Conservation (phyloP, 1,140 invertebrate genomes). For the Chironomus striatipennis region DNA sequence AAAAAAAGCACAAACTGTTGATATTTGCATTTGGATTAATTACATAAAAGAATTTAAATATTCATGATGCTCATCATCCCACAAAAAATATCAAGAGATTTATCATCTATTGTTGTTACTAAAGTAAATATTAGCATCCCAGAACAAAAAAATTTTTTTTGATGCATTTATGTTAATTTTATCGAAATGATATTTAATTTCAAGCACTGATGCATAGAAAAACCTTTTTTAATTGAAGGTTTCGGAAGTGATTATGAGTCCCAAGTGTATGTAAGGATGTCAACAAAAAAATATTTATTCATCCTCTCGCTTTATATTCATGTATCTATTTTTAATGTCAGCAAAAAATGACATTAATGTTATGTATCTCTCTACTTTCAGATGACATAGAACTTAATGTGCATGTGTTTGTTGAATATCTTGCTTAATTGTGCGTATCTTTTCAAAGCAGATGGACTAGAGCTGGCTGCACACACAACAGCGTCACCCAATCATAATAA, state of each 20-base stretch:
- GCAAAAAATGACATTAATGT: neutral
- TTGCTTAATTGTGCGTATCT: neutral
- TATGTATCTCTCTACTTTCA: neutral
- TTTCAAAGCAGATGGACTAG: neutral
- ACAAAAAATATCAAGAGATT: conserved; percentile 8
- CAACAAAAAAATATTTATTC: neutral
- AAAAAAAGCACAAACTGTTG: neutral
- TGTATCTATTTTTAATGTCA: neutral
- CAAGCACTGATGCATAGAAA: conserved; percentile 1
- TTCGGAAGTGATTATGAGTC: neutral
- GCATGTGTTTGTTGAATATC: neutral
- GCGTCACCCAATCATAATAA: neutral
- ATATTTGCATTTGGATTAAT: conserved; percentile 15
- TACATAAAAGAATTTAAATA: conserved; percentile 9
- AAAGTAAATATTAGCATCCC: too few species aligned
- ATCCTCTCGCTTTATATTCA: neutral
- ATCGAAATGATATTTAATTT: conserved; percentile 3
- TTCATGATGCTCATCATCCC: neutral
- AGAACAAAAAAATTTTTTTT: too few species aligned
- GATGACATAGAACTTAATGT: neutral
- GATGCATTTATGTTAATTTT: neutral
- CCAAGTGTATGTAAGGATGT: neutral
- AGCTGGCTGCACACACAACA: too few species aligned
- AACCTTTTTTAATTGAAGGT: conserved; percentile 14
- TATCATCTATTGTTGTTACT: neutral